A percentile compares a stretch with the other conserved stretches of the same genome.
Evolutionary conservation across 2,113 vertebrate species (phyloP).

Genomic region (Cavia aperea): DNA sequence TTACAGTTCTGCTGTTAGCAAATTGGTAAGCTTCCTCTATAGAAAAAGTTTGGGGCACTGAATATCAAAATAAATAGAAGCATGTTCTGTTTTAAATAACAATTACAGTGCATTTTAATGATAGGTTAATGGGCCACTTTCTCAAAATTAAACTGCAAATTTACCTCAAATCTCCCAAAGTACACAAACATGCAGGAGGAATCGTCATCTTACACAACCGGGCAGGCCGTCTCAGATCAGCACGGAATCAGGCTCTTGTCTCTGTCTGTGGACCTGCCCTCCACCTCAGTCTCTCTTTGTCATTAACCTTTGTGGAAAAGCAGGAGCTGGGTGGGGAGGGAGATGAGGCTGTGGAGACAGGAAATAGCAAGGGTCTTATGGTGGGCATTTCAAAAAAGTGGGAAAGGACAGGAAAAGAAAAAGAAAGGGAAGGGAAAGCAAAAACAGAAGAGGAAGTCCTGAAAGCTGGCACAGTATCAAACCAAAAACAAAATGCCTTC

Average conservation of each 20-base stretch:
- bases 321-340: not conserved
- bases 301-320: not conserved
- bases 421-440: not conserved
- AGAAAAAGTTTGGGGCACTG: not conserved
- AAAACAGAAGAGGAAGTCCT: not conserved
- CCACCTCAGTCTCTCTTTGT: not conserved
- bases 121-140: constrained; percentile 31
- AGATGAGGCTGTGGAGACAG: not conserved
- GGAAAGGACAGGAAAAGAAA: not conserved
- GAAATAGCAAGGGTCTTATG: not conserved
- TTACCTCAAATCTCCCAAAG: not conserved
- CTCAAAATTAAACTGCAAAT: constrained; percentile 12
- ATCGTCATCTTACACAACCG: not conserved
- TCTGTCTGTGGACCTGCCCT: not conserved
- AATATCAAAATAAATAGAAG: constrained; percentile 19
- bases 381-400: not conserved
- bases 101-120: constrained; percentile 53
- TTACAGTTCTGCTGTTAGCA: constrained; percentile 71
- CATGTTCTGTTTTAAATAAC: constrained; percentile 48
- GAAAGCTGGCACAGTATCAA: not conserved
- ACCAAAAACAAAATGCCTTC: constrained; percentile 40
- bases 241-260: not conserved
- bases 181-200: not conserved
- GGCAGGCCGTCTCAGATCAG: not conserved
- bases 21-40: constrained; percentile 25